These are phyloP conservation scores for Cartodere bifasciata DNA, from an alignment of 2,888 invertebrate species.

Conservation along the genomic window DNA sequence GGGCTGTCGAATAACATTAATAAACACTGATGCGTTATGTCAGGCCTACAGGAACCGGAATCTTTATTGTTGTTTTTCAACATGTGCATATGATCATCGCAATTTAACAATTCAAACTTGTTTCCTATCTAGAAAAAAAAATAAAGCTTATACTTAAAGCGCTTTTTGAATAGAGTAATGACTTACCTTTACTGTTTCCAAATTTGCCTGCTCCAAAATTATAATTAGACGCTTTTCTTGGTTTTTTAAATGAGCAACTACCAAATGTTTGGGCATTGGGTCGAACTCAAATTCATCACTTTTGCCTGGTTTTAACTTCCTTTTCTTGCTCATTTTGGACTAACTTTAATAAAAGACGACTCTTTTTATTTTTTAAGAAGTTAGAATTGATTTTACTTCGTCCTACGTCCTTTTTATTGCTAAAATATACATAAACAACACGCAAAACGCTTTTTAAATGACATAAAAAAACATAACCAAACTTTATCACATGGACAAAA, in stretches of 20 bases:
- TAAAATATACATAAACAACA: too few species aligned
- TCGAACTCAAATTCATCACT: constrained; percentile 66
- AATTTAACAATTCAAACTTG: constrained; percentile 81
- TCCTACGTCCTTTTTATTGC: too few species aligned
- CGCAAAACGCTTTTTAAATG: too few species aligned
- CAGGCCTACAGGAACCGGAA: constrained; percentile 82
- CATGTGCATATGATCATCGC: constrained; percentile 81
- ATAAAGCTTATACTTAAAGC: constrained; percentile 3
- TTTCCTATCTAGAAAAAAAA: constrained; percentile 56
- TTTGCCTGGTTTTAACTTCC: constrained; percentile 38
- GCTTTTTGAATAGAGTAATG: background rate
- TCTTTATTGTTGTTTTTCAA: constrained; percentile 79
- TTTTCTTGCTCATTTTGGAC: constrained; percentile 47
- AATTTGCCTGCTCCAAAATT: constrained; percentile 83
- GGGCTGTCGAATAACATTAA: constrained; percentile 97
- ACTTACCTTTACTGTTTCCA: constrained; percentile 89
- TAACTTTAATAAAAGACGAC: too few species aligned
- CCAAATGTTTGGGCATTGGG: constrained; percentile 63
- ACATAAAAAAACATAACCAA: too few species aligned
- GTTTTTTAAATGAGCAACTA: constrained; percentile 63
- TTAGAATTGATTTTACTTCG: too few species aligned
- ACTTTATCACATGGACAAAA: too few species aligned
- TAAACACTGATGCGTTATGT: constrained; percentile 94
- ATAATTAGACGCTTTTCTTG: constrained; percentile 86
- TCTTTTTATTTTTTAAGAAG: too few species aligned